Evolutionary conservation across 2,888 invertebrate species (phyloP).

Genomic region (Drosophila pseudotalamancana): DNA sequence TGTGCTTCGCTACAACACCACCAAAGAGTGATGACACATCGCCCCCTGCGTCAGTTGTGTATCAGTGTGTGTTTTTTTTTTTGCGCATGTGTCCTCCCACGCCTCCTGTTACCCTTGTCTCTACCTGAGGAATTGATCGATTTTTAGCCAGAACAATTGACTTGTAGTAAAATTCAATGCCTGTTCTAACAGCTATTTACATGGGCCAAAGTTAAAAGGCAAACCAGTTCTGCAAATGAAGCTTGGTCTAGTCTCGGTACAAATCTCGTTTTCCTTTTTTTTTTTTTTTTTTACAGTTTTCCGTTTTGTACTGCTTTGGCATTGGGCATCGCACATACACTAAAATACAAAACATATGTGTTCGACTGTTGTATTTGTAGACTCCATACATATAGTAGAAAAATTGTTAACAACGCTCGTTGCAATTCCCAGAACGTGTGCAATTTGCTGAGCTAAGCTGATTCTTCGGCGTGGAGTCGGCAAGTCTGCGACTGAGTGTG

Average conservation of each 20-base stretch:
- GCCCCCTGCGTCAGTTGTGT: conserved; percentile 44
- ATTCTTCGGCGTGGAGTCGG: conserved; percentile 39
- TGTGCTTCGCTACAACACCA: conserved; percentile 51
- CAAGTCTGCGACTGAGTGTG: conserved; percentile 49
- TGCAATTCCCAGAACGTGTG: conserved; percentile 72
- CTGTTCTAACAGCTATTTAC: conserved; percentile 43
- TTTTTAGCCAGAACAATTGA: conserved; percentile 60
- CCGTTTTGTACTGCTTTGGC: conserved; percentile 65
- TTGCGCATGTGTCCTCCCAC: conserved; percentile 71
- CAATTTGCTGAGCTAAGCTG: conserved; percentile 58
- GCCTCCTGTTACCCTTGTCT: conserved; percentile 32
- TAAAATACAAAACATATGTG: conserved; percentile 39
- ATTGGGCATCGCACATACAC: conserved; percentile 50
- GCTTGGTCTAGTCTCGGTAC: conserved; percentile 33
- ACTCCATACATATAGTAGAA: conserved; percentile 26
- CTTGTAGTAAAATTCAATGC: conserved; percentile 35
- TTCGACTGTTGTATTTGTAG: conserved; percentile 47
- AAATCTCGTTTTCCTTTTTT: conserved; percentile 62
- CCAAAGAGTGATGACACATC: conserved; percentile 74
- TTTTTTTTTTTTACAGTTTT: conserved; percentile 67
- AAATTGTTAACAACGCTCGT: conserved; percentile 52
- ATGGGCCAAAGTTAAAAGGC: conserved; percentile 44
- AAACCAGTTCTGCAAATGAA: conserved; percentile 76
- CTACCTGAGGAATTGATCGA: conserved; percentile 58
- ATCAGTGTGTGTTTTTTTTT: conserved; percentile 30